These are phyloP conservation scores for Carassius gibelio DNA, from an alignment of 2,113 vertebrate species.

Conservation along the genomic window DNA sequence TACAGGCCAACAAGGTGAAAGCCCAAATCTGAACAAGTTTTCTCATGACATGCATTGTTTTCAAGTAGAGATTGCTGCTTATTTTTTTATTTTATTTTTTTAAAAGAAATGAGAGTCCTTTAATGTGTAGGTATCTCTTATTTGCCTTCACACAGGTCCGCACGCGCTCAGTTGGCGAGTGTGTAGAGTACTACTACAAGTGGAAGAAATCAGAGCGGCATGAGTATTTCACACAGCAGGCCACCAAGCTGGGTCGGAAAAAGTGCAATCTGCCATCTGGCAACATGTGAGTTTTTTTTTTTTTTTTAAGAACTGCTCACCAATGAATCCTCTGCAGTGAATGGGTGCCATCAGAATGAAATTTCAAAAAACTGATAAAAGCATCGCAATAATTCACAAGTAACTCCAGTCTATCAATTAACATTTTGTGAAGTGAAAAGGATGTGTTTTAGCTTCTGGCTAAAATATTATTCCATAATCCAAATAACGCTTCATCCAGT, in stretches of 20 bases:
- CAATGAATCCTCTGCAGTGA: too few species aligned
- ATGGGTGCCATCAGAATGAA: too few species aligned
- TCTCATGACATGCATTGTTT: neutral
- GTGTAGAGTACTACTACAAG: conserved; percentile 96
- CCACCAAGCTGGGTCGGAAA: conserved; percentile 84
- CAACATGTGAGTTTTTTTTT: conserved; percentile 80
- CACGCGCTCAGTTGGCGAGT: conserved; percentile 92
- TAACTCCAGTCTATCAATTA: too few species aligned
- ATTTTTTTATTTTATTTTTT: neutral
- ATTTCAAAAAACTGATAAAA: too few species aligned
- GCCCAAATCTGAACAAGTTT: neutral
- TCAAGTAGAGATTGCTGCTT: neutral
- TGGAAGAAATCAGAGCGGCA: conserved; percentile 97
- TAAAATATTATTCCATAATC: too few species aligned
- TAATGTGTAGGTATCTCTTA: neutral
- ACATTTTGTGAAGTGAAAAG: too few species aligned
- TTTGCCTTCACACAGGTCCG: conserved; percentile 79
- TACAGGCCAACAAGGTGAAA: conserved; percentile 95
- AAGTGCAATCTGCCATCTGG: conserved; percentile 84
- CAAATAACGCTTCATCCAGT: too few species aligned
- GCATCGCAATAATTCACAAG: too few species aligned
- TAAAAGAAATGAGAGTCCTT: neutral
- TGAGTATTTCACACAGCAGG: conserved; percentile 91
- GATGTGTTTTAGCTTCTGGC: too few species aligned
- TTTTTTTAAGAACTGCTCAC: too few species aligned